Evolutionary conservation across 2,888 invertebrate species (phyloP).

Genomic region (Tineola bisselliella): DNA sequence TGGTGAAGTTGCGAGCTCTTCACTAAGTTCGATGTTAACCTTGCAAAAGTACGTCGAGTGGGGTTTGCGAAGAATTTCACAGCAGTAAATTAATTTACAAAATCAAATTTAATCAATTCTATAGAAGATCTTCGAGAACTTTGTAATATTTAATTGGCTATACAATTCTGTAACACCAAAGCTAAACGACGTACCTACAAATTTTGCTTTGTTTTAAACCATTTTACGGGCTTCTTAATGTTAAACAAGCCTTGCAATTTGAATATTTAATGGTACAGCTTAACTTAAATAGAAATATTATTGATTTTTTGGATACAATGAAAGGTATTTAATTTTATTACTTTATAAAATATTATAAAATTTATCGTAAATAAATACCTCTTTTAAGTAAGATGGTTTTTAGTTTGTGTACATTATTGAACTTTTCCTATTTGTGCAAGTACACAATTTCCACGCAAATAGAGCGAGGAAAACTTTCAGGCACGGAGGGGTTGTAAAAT

Average conservation of each 20-base stretch:
- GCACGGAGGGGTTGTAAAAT: not conserved
- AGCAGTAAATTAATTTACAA: constrained; percentile 3
- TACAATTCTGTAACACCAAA: constrained; percentile 4
- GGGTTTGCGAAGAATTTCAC: constrained; percentile 1
- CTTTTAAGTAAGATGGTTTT: not conserved
- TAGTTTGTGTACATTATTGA: not conserved
- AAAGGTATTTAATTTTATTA: no score
- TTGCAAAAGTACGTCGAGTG: not conserved
- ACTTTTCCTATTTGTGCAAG: constrained; percentile 2
- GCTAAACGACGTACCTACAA: not conserved
- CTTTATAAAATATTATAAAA: not conserved
- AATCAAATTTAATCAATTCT: constrained; percentile 10
- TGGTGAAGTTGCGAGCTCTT: not conserved
- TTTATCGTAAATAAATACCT: not conserved
- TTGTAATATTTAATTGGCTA: not conserved
- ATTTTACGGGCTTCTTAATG: not conserved
- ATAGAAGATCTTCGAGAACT: not conserved
- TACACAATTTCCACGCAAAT: constrained; percentile 12
- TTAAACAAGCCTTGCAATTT: not conserved
- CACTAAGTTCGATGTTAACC: not conserved
- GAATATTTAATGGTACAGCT: not conserved
- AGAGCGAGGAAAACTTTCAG: not conserved
- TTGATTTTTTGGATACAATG: no score
- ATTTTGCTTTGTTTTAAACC: not conserved
- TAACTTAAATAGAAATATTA: not conserved